Evolutionary conservation across 2,888 invertebrate species (phyloP).

Genomic region (Nasonia oneida): DNA sequence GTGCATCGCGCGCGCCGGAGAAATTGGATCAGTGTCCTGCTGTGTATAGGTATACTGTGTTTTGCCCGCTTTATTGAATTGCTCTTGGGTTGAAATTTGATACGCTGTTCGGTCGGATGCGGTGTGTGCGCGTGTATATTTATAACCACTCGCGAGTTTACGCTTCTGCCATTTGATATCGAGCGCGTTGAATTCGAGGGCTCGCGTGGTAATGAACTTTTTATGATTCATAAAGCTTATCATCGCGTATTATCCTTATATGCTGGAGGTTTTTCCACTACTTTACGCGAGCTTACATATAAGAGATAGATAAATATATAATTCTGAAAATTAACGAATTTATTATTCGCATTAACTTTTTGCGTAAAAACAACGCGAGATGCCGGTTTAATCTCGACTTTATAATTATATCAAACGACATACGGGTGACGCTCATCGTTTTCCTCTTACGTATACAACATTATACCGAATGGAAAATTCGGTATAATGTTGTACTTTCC

Average conservation of each 20-base stretch:
- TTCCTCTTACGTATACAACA: neutral
- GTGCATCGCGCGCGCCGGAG: neutral
- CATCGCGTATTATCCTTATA: neutral
- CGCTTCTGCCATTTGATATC: neutral
- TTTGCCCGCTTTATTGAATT: neutral
- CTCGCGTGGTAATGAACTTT: neutral
- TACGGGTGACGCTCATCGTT: neutral
- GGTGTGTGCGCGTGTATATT: neutral
- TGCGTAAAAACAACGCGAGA: neutral
- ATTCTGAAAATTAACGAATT: too few relatives aligned
- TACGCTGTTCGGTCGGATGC: too few relatives aligned
- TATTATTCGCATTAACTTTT: too few relatives aligned
- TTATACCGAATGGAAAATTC: neutral
- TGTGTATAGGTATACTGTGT: neutral
- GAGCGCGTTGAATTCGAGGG: neutral
- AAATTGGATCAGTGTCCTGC: slow-evolving; percentile 16
- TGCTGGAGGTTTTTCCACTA: neutral
- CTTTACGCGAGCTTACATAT: neutral
- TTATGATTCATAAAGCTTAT: neutral
- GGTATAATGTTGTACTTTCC: too few relatives aligned
- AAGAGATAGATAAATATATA: neutral
- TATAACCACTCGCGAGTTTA: neutral
- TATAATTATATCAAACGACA: neutral
- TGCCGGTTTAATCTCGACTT: neutral
- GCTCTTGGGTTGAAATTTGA: neutral